A percentile compares a stretch with the other conserved stretches of the same genome.
These are phyloP conservation scores for Cyclargus thomasi DNA, from an alignment of 1,140 invertebrate species.

Conservation along the genomic window DNA sequence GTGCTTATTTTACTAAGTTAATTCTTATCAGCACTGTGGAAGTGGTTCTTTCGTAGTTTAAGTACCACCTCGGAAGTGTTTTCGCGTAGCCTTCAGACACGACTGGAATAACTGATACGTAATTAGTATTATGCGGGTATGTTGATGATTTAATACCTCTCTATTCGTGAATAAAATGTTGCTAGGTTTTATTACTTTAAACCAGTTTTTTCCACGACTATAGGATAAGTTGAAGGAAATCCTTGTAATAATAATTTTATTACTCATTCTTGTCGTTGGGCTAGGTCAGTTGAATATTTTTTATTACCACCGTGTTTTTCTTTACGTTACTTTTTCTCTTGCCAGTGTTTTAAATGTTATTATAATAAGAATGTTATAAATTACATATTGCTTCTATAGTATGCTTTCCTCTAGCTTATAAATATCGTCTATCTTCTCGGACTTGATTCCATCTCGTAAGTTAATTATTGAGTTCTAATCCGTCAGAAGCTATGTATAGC, in stretches of 20 bases:
- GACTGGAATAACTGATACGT: background rate
- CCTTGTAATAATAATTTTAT: background rate
- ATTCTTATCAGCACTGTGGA: no score
- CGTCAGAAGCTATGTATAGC: background rate
- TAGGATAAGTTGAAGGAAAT: no score
- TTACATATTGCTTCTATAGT: no score
- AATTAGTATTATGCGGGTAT: conserved; percentile 7
- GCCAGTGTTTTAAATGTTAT: no score
- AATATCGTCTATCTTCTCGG: no score
- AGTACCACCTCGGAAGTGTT: background rate
- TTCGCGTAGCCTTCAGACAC: background rate
- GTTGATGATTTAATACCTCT: background rate
- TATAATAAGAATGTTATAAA: no score
- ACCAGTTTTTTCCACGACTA: no score
- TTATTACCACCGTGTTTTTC: background rate
- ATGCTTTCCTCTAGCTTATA: no score
- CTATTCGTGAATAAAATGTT: background rate
- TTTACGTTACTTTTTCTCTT: background rate
- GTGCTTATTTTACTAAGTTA: no score
- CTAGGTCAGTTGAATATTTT: background rate
- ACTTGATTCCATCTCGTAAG: background rate
- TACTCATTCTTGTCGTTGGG: background rate
- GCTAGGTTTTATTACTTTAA: no score
- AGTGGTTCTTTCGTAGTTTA: no score
- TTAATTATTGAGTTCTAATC: background rate